Base-by-base conservation (phyloP, 2,888 invertebrate genomes). In the Phasia obesa region DNA sequence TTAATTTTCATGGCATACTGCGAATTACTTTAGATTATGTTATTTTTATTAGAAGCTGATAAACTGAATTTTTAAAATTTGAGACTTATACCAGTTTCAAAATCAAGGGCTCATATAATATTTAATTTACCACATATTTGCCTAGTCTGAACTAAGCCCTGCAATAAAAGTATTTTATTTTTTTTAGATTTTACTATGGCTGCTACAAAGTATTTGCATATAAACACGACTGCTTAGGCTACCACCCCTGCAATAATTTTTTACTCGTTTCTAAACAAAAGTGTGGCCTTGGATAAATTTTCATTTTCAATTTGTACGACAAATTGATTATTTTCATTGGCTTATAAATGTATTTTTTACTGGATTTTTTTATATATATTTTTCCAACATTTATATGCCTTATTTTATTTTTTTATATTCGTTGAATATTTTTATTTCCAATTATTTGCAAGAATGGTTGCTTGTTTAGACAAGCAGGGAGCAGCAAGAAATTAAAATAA, bases 261-360 rank as follows among this genome's bases (percentile, higher is more conserved):
- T 64, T 44, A 47, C 44, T 57, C 21, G 15, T 44, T 53, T 31
- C 23, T n/a, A 13, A 60, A 59, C 71, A 73, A 79, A 59, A 67
- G 67, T 23, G 19, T 67, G 79, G 47, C 73, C 79, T 79, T 79
- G 73, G 57, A 53, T 53, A 67, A 65, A 79, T 62, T 74, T 78
- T 78, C 51, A 78, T 78, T 83, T 83, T 79, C 75, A 83, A 79
- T 79, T 83, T 83, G 75, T 75, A 83, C 83, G 83, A 83, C 83
- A 79, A 83, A 83, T 83, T 83, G 83, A 79, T 79, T 83, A 83
- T 79, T 83, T 79, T 59, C 79, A 79, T 67, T 79, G 83, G 75
- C 75, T 79, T 73, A 67, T 83, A 70, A 42, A 51, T 27, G 19
- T 25, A 15, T 23, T 59, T 38, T 23, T 23, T 21, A 19, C 17